Base-by-base conservation (phyloP, 2,797 vertebrate genomes). In the Poeciliopsis presidionis region DNA sequence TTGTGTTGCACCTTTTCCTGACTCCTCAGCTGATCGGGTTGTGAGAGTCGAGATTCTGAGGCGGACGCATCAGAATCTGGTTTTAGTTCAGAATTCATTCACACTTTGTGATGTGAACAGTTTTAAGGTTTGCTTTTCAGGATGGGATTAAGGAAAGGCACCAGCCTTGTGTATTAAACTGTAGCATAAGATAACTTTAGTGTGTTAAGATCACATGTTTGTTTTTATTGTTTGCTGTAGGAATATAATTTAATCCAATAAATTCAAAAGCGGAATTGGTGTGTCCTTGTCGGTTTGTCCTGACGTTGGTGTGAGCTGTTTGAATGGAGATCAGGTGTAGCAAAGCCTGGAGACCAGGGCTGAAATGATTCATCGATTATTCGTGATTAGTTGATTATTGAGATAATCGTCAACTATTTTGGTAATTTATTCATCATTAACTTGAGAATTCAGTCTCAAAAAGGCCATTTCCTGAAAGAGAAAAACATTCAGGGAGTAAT, bases 111-210 rank as follows among this genome's bases (percentile, higher is more conserved):
- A 45, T 46, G n/a, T 28, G 12, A 71, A 71, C 81, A 85, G 90
- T 89, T 93, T 91, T 87, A 90, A 89, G 85, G 78, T 90, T 93
- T 94, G 95, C 94, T 90, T 94, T 87, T 87, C 86, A 90, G 94
- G 94, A 93, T 92, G 95, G 94, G 96, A 93, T 90, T 94, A 95
- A 91, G 95, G 95, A 90, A 95, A 95, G 89, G 95, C 93, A 94
- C 77, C 73, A 82, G 87, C 69, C 79, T 73, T 77, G 82, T 87
- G 87, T 73, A 55, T 76, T 55, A 84, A 88, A 87, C 72, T 89
- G 57, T 67, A 83, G 73, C 65, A 33, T 63, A 63, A 74, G 81
- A 70, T 8, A 61, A 74, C 86, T 84, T 85, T 90, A 91, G 73
- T 75, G 75, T 90, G 73, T 89, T 84, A 73, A 65, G 81, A 57